These are phyloP conservation scores for Hyppa rectilinea DNA, from an alignment of 2,888 invertebrate genomes.

Conservation along the genomic window DNA sequence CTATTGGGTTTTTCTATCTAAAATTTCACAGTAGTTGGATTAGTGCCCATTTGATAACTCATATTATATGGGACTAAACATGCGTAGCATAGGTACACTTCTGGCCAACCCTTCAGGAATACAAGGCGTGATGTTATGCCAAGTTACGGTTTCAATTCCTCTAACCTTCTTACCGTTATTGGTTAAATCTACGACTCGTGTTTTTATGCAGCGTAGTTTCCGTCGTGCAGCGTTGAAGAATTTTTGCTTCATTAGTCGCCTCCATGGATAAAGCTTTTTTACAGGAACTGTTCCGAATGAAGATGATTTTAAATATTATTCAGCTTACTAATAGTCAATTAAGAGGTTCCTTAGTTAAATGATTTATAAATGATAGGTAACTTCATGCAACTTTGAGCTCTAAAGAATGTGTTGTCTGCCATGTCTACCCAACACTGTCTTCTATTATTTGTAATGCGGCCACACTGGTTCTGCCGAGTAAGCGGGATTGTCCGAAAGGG, in stretches of 20 bases:
- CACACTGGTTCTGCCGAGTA: too few species aligned
- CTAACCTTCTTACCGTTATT: slow-evolving; percentile 2
- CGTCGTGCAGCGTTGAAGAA: slow-evolving; percentile 6
- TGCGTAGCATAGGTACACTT: too few species aligned
- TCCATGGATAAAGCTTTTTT: slow-evolving; percentile 17
- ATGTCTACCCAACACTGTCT: not conserved
- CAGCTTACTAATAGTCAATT: slow-evolving; percentile 24
- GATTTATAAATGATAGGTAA: not conserved
- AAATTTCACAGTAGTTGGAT: too few species aligned
- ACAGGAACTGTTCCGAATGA: not conserved
- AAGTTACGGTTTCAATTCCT: not conserved
- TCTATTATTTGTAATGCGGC: not conserved
- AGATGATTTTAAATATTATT: slow-evolving; percentile 10
- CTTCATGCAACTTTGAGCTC: not conserved
- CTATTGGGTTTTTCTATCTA: too few species aligned
- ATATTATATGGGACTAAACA: too few species aligned
- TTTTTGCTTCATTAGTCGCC: slow-evolving; percentile 39
- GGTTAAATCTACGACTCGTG: slow-evolving; percentile 8
- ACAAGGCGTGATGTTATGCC: too few species aligned
- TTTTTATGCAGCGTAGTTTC: slow-evolving; percentile 27
- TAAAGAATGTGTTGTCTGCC: not conserved
- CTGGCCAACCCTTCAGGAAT: too few species aligned
- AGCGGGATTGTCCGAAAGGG: too few species aligned
- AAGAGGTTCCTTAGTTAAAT: not conserved
- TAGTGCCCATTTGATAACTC: too few species aligned